Evolutionary conservation across 2,888 invertebrate genomes (phyloP), one percentile per base, ranked within the genome.

Genomic region (Cistogaster globosa): DNA sequence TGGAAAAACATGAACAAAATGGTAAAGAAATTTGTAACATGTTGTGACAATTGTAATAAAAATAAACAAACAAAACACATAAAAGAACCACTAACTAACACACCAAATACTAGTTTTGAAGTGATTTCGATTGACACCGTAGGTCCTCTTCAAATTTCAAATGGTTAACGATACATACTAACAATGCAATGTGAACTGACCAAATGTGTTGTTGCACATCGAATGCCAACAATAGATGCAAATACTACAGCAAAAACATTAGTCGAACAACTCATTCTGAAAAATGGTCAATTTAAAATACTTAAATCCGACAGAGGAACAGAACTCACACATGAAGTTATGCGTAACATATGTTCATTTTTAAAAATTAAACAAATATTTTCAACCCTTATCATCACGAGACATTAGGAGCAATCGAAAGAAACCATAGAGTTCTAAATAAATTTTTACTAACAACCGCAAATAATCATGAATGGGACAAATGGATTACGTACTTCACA

Each of bases 341-440:
- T 38, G 62, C n/a, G 12, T 4, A 62, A 62, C 12, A 38, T 62
- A 38, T 62, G 62, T 12, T 62, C 62, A 62, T 5, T 57, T 26
- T 26, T 57, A 8, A 4, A 57, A 57, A 57, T 57, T 5, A 57
- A 26, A 12, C 57, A 57, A 38, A 20, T 42, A 8, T 62, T 62
- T 5, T 58, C 32, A 58, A 58, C n/a, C 58, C 32, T 16, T 32
- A 32, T n/a, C 32, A 11, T 2, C 58, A 58, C 9, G 36, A 16
- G 53, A 89, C 36, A n/a, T 11, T 60, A 60, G 36, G 60, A n/a
- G 5, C 60, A 60, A 38, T 36, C 1, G n/a, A 60, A 57, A 32
- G 57, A 57, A 63, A 63, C 20, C 48, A 22, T 12, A 55, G 55
- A 9, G 55, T 55, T 55, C 55, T 55, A 14, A 55, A 55, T 55